Evolutionary conservation across 2,113 vertebrate genomes (phyloP).

Genomic region (Hoplias malabaricus): DNA sequence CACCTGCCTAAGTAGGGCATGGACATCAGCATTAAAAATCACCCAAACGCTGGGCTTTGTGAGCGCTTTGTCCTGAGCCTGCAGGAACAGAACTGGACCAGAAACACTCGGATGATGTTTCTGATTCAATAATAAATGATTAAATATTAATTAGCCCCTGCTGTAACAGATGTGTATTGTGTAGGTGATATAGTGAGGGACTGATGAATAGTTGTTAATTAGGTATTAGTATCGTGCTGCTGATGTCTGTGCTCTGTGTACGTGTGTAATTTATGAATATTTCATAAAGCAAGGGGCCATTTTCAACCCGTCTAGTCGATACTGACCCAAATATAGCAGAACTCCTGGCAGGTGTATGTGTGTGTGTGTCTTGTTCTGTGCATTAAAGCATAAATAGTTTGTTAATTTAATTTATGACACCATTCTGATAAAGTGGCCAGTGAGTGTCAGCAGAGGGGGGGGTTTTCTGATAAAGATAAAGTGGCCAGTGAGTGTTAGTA

Average conservation of each 20-base stretch:
- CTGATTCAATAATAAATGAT: neutral
- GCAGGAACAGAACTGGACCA: neutral
- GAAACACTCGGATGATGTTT: neutral
- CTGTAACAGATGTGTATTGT: no score
- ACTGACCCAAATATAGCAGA: neutral
- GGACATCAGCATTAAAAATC: neutral
- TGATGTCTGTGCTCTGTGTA: no score
- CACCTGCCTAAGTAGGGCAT: neutral
- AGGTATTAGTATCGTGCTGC: no score
- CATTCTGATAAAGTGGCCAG: no score
- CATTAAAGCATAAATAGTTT: no score
- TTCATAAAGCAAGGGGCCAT: neutral
- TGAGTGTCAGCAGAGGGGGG: neutral
- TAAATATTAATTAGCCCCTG: neutral
- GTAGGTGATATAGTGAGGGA: no score
- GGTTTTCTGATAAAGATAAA: neutral
- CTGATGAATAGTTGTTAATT: no score
- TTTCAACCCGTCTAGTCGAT: neutral
- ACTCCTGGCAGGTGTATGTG: neutral
- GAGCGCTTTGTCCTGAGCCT: neutral
- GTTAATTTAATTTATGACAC: no score
- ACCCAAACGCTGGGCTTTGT: neutral
- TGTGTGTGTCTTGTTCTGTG: no score
- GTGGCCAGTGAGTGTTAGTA: neutral
- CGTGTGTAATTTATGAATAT: neutral